Conservation (phyloP, 92 coral and sea anemone species). For the Palythoa caribaeorum region DNA sequence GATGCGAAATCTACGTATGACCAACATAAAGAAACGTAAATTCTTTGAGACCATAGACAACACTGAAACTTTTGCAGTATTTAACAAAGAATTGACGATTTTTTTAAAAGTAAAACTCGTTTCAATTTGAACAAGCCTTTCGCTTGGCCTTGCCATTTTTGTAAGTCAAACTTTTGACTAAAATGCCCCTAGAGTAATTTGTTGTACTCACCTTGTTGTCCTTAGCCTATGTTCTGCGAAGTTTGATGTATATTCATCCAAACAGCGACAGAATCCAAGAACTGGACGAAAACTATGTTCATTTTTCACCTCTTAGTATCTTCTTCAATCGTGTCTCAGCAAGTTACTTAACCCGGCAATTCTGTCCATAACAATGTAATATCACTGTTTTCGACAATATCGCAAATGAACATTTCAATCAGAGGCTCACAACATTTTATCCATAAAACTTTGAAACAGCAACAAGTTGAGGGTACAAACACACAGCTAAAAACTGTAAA, state of each 20-base stretch:
- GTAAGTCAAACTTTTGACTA: background rate
- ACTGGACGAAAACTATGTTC: background rate
- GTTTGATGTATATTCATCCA: slow-evolving; percentile 17
- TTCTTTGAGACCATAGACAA: background rate
- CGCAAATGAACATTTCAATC: background rate
- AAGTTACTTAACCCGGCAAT: slow-evolving; percentile 24
- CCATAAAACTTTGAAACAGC: background rate
- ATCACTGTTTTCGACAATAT: slow-evolving; percentile 9
- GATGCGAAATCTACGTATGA: slow-evolving; percentile 3
- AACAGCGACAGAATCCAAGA: slow-evolving; percentile 3
- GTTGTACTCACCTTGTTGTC: slow-evolving; percentile 7
- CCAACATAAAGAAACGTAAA: background rate
- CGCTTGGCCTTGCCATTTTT: background rate
- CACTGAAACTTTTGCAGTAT: slow-evolving; percentile 10
- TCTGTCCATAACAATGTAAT: background rate
- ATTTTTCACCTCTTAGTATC: background rate
- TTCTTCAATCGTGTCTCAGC: background rate
- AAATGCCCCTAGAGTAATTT: background rate
- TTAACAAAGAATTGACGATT: background rate
- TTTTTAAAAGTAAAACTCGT: background rate
- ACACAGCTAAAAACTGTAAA: background rate
- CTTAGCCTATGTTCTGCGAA: background rate
- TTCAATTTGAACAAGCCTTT: background rate
- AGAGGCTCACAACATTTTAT: background rate
- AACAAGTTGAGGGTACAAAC: background rate